Base-by-base conservation (phyloP, 2,888 invertebrate genomes). In the Ecliptopera silaceata region DNA sequence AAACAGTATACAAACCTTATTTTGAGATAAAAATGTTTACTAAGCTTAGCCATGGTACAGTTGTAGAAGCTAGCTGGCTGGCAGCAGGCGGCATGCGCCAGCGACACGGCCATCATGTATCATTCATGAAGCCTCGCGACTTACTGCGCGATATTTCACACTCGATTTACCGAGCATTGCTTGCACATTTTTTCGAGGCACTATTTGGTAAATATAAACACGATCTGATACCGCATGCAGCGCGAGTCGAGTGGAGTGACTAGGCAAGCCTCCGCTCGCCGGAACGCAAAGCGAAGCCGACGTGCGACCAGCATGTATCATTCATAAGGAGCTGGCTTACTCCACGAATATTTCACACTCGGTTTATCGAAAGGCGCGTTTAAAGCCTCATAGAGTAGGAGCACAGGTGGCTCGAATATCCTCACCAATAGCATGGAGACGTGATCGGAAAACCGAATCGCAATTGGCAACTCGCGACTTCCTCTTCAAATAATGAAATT, bases 401-500 rank as follows among this genome's bases (percentile, higher is more conserved):
- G 85, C 88, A 82, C 90, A 90, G 88, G 88, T 89, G 88, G 86
- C 83, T 82, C 79, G 74, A 85, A 89, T 89, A 89, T 86, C 87
- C 86, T 75, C 84, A 83, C 87, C 88, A 88, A 89, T 89, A 88
- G 83, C 82, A 87, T 82, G 75, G 75, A 83, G 87, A 88, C 89
- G 88, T 89, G 88, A 88, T 87, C 87, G 81, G 89, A 84, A 87
- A 88, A 80, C 84, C 77, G 77, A 82, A 86, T 84, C 70, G 81
- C 83, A 79, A 85, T 85, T 84, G 86, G 81, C 82, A 84, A 82
- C 82, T 85, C 81, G 84, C 83, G 84, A 85, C 84, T 84, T 86
- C 84, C 86, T 88, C 80, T 86, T 87, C 86, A 88, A 88, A 88
- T 88, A 88, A 88, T 87, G 86, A 88, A 88, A 88, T 88, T 87